These are phyloP conservation scores for Clarias batrachus DNA, from an alignment of 2,113 vertebrate species.

Conservation along the genomic window DNA sequence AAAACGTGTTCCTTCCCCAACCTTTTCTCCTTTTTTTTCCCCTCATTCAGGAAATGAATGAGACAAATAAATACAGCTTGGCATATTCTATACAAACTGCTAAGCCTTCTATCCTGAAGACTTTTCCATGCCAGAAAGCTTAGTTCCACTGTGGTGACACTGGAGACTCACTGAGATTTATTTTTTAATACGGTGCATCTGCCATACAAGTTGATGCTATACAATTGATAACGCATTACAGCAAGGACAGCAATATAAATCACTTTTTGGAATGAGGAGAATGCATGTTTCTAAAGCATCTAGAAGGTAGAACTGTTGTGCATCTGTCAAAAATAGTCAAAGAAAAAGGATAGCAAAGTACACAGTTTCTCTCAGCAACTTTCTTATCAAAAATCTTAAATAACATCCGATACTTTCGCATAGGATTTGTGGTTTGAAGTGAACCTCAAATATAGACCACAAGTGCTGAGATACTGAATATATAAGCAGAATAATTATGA, in stretches of 20 bases:
- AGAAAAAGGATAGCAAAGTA: background rate
- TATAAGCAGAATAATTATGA: background rate
- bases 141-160: background rate
- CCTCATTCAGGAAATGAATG: background rate
- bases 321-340: background rate
- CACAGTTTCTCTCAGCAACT: too few relatives aligned
- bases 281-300: background rate
- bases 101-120: background rate
- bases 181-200: background rate
- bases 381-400: background rate
- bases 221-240: background rate
- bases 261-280: background rate
- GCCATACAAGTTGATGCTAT: background rate
- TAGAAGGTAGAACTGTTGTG: background rate
- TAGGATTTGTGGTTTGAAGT: background rate
- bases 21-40: background rate
- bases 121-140: background rate
- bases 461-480: background rate
- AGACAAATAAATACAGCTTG: background rate
- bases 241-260: background rate
- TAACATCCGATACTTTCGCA: background rate
- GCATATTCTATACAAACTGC: background rate
- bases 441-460: background rate
- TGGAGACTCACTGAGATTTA: background rate
- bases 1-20: background rate